Evolutionary conservation across 2,113 vertebrate genomes (phyloP).

Genomic region (Cyprinus carpio): DNA sequence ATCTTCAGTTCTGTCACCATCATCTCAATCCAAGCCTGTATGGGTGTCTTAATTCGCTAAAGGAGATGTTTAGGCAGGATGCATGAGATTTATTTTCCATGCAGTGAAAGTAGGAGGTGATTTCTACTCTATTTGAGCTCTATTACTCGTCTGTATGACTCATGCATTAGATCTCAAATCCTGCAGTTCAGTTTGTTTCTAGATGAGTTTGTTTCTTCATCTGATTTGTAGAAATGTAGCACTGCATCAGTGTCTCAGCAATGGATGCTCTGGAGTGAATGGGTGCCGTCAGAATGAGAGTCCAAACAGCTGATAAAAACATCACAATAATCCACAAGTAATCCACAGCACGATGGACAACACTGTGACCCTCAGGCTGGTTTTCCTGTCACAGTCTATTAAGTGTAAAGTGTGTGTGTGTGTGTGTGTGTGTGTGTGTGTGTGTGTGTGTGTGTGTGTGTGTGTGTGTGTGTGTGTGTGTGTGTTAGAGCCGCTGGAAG

Average conservation of each 20-base stretch:
- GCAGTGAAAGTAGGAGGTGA: neutral
- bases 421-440: too few relatives aligned
- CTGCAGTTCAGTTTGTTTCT: too few relatives aligned
- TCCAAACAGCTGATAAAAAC: neutral
- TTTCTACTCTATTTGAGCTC: neutral
- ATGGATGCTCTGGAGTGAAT: neutral
- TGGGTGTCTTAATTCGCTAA: neutral
- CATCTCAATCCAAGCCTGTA: neutral
- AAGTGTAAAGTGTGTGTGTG: neutral
- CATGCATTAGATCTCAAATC: too few relatives aligned
- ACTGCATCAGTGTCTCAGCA: neutral
- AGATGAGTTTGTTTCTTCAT: too few relatives aligned
- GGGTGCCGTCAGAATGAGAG: neutral
- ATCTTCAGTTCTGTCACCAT: neutral
- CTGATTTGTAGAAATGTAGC: neutral
- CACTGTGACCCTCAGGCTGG: too few relatives aligned
- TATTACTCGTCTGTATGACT: neutral
- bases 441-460: too few relatives aligned
- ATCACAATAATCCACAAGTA: neutral
- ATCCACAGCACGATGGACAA: too few relatives aligned
- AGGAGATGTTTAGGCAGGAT: neutral
- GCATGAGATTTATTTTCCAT: neutral
- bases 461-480: too few relatives aligned
- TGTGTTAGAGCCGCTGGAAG: neutral
- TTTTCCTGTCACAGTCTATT: neutral